Evolutionary conservation across 2,888 invertebrate genomes (phyloP).

Genomic region (Harpalus rubripes): DNA sequence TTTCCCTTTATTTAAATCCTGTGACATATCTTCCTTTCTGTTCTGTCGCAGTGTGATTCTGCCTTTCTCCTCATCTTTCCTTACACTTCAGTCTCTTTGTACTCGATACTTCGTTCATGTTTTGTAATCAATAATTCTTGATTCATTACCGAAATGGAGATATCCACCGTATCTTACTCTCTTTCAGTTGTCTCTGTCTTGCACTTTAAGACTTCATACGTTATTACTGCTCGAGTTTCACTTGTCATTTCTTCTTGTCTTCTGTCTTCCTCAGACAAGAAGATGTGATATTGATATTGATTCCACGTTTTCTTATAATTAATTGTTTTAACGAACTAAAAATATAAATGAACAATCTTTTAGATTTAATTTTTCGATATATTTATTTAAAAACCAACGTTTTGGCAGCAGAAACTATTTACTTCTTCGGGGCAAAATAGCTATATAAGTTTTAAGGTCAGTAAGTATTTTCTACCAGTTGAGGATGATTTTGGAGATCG

Average conservation of each 20-base stretch:
- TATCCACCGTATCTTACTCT: not conserved
- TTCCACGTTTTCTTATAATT: too few species aligned
- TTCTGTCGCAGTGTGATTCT: not conserved
- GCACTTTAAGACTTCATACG: conserved; percentile 41
- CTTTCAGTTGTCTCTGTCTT: conserved; percentile 6
- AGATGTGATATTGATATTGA: not conserved
- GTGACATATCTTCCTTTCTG: too few species aligned
- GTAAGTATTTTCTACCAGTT: too few species aligned
- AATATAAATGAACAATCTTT: too few species aligned
- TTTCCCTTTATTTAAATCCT: too few species aligned
- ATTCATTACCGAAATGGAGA: conserved; percentile 36
- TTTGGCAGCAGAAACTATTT: too few species aligned
- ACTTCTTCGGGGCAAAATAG: too few species aligned
- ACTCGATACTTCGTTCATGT: conserved; percentile 55
- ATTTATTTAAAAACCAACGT: too few species aligned
- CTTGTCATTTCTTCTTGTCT: conserved; percentile 31
- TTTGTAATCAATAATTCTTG: conserved; percentile 64
- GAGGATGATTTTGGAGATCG: too few species aligned
- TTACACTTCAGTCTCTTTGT: conserved; percentile 45
- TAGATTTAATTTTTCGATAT: too few species aligned
- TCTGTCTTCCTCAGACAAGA: conserved; percentile 6
- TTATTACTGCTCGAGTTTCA: conserved; percentile 44
- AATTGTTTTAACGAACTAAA: too few species aligned
- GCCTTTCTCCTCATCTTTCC: not conserved
- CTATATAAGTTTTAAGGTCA: too few species aligned